phyloP scores from a whole-genome alignment of 2,888 invertebrate genomes.

The Athalia cordata region DNA sequence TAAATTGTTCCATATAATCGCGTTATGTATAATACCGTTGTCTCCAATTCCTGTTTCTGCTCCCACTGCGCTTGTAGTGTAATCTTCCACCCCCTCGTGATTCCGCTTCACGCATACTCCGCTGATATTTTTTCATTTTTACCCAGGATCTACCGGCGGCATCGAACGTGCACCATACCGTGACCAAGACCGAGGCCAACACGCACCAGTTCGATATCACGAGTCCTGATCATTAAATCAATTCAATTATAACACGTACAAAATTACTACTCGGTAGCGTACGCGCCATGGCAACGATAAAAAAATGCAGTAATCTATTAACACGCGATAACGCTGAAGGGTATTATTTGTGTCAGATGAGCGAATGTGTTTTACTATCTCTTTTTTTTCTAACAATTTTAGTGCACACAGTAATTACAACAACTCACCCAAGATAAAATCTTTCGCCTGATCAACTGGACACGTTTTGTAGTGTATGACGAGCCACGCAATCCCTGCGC shows the following conservation, averaged over 20 bases:
- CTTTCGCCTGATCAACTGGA: conserved; percentile 81
- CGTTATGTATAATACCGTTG: conserved; percentile 78
- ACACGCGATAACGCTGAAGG: too few relatives aligned
- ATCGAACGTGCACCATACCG: conserved; percentile 91
- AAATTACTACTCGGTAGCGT: too few relatives aligned
- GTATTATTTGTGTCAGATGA: background rate
- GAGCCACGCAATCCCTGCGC: conserved; percentile 84
- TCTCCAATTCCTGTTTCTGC: conserved; percentile 87
- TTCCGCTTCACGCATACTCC: conserved; percentile 86
- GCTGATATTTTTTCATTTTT: conserved; percentile 91
- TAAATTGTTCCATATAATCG: background rate
- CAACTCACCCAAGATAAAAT: conserved; percentile 83
- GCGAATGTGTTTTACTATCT: background rate
- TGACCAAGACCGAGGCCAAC: conserved; percentile 82
- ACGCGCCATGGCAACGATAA: too few relatives aligned
- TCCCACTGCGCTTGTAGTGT: conserved; percentile 85
- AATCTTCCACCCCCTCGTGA: conserved; percentile 76
- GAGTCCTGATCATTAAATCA: conserved; percentile 76
- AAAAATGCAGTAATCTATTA: background rate
- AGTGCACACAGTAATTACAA: background rate
- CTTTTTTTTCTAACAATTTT: background rate
- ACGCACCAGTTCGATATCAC: conserved; percentile 87
- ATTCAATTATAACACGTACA: background rate
- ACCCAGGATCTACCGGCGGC: conserved; percentile 93
- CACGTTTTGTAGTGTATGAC: conserved; percentile 81